A percentile compares a stretch with the other conserved stretches of the same genome.
Conservation (phyloP, 1,140 invertebrate species). For the Nixonia krombeini region DNA sequence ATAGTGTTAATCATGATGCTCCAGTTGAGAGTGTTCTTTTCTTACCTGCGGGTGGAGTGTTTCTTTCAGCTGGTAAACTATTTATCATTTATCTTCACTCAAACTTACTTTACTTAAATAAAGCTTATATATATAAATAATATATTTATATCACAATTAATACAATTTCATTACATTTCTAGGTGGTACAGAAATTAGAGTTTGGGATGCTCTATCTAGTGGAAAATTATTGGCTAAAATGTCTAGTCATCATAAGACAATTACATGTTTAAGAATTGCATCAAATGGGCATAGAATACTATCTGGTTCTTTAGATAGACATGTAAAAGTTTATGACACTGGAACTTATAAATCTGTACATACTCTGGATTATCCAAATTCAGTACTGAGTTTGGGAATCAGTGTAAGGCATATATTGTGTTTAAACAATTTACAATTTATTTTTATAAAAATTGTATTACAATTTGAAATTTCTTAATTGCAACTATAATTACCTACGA, state of each 20-base stretch:
- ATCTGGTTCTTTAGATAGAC: constrained; percentile 92
- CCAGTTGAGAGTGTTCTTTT: constrained; percentile 94
- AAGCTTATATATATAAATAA: too few species aligned
- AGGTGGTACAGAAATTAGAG: constrained; percentile 91
- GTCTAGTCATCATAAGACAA: constrained; percentile 93
- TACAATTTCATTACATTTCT: constrained; percentile 21
- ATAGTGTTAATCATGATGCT: constrained; percentile 88
- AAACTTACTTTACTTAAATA: too few species aligned
- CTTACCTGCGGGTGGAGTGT: constrained; percentile 90
- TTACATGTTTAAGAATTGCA: constrained; percentile 86
- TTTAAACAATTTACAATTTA: too few species aligned
- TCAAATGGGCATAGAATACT: constrained; percentile 86
- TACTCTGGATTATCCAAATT: constrained; percentile 91
- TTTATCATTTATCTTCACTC: constrained; percentile 10
- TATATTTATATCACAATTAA: neutral
- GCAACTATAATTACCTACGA: too few species aligned
- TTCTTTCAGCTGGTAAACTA: constrained; percentile 85
- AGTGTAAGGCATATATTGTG: constrained; percentile 73
- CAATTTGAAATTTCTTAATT: too few species aligned
- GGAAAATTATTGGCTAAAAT: constrained; percentile 86
- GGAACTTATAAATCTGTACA: constrained; percentile 89
- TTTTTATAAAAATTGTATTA: too few species aligned
- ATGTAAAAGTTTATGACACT: constrained; percentile 95
- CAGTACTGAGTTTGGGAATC: constrained; percentile 88
- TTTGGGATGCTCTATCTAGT: constrained; percentile 93